These are phyloP conservation scores for Entosphenus tridentatus DNA, from an alignment of 2,113 vertebrate genomes.

Conservation along the genomic window DNA sequence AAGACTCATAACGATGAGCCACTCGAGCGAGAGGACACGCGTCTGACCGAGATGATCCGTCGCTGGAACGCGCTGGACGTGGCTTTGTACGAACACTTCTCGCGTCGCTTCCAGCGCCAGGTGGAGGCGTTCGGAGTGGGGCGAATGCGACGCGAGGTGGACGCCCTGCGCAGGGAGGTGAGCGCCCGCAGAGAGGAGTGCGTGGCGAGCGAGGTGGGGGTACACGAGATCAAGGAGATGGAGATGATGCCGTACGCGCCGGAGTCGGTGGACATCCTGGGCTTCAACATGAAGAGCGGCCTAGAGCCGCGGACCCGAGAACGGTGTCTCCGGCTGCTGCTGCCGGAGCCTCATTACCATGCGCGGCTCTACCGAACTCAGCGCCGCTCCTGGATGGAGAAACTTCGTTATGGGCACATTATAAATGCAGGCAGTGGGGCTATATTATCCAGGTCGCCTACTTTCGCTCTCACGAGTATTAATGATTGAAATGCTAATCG, in stretches of 20 bases:
- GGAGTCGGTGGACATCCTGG: not conserved
- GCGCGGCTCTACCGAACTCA: not conserved
- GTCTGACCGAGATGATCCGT: conserved; percentile 20
- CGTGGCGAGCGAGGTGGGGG: not conserved
- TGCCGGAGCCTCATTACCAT: not conserved
- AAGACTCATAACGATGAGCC: conserved; percentile 5
- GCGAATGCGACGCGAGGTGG: conserved; percentile 33
- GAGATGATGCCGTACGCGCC: not conserved
- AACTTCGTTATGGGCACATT: no score
- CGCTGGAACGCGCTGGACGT: conserved; percentile 64
- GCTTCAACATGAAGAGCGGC: not conserved
- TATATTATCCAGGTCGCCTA: no score
- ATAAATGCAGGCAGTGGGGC: no score
- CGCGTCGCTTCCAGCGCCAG: conserved; percentile 46
- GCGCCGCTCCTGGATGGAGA: not conserved
- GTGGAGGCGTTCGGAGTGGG: conserved; percentile 30
- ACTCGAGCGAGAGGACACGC: no score
- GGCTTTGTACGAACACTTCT: conserved; percentile 50
- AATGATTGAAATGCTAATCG: no score
- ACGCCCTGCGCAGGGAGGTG: conserved; percentile 17
- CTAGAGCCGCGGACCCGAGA: not conserved
- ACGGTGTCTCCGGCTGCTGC: not conserved
- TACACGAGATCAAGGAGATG: not conserved
- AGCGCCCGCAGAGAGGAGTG: no score
- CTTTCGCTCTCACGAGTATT: no score